Base-by-base conservation (phyloP, 2,888 invertebrate species). In the Netelia fuscicornis region DNA sequence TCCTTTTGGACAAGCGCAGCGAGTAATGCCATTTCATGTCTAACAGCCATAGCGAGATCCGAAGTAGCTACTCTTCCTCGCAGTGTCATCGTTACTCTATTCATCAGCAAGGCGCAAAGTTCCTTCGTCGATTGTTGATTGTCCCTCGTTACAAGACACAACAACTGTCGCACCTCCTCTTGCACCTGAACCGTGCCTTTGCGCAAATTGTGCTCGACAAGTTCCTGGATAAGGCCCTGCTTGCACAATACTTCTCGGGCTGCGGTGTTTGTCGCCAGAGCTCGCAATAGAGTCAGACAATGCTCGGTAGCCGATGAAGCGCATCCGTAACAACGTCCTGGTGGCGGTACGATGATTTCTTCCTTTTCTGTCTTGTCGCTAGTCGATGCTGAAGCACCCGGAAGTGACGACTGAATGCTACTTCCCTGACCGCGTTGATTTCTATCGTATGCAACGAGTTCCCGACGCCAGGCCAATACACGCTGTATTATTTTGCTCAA, bases 291-390 rank as follows among this genome's bases (percentile, higher is more conserved):
- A 0, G 98, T 98, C 44, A 99, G 95, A 93, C 99, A 99, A 93
- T 98, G 98, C 93, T 98, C 98, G 0, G 98, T 98, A 58, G 98
- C 98, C 1, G 99, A 97, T 78, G 98, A 96, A 1, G 98, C 97
- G 91, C 98, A 98, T 0, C 98, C 98, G 93, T 97, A 98, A 93
- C 98, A 98, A 2, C 96, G 96, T 87, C 96, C 96, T 0, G 95
- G 94, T 23, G 93, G 89, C 20, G 93, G 93, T 0, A 92, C 91
- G 0, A 86, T 74, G 0, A 90, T 90, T 11, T 87, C 75, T 60
- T 88, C 87, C 2, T 83, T 83, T 9, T 86, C 75, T 52, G 80
- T 82, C 58, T 83, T 82, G 1, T 80, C 86, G 52, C 44, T 88
- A 42, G 84, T 85, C 58, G 86, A 81, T 1, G 84, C 77, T 0